These are phyloP conservation scores for Melierax canorus DNA, from an alignment of 2,113 vertebrate genomes.

Conservation along the genomic window DNA sequence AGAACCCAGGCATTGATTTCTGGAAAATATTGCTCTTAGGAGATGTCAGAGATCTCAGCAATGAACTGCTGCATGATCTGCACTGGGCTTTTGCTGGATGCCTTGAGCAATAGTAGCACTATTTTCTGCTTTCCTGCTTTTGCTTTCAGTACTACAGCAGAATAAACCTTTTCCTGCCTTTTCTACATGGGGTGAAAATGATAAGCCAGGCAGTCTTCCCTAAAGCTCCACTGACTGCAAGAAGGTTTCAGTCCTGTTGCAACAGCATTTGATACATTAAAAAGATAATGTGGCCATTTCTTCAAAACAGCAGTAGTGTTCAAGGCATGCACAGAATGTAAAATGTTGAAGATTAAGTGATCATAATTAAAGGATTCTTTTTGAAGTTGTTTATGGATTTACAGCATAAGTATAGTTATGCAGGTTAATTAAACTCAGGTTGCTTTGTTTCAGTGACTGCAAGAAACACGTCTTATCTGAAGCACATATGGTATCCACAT, in stretches of 20 bases:
- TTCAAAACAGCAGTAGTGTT: not conserved
- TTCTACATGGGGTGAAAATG: not conserved
- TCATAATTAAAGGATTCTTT: not conserved
- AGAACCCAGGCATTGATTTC: not conserved
- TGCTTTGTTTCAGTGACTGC: not conserved
- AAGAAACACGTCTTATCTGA: not conserved
- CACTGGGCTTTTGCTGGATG: not conserved
- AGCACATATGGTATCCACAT: fast-evolving
- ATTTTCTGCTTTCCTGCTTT: not conserved
- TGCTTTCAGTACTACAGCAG: not conserved
- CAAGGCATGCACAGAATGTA: not conserved
- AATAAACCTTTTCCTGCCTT: not conserved
- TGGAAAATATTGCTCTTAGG: not conserved
- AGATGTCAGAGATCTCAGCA: not conserved
- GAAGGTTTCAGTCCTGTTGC: not conserved
- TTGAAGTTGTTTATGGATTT: not conserved
- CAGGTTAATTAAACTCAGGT: too few relatives aligned
- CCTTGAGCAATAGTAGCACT: not conserved
- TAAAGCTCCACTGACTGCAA: not conserved
- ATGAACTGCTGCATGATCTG: not conserved
- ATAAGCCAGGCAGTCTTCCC: not conserved
- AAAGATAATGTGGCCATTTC: not conserved
- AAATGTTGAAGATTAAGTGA: not conserved
- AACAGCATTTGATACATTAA: not conserved
- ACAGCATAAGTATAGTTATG: not conserved